Percentiles rank a stretch among this genome's conserved stretches.
phyloP scores from a whole-genome alignment of 2,113 vertebrate species.

The Prinia subflava region DNA sequence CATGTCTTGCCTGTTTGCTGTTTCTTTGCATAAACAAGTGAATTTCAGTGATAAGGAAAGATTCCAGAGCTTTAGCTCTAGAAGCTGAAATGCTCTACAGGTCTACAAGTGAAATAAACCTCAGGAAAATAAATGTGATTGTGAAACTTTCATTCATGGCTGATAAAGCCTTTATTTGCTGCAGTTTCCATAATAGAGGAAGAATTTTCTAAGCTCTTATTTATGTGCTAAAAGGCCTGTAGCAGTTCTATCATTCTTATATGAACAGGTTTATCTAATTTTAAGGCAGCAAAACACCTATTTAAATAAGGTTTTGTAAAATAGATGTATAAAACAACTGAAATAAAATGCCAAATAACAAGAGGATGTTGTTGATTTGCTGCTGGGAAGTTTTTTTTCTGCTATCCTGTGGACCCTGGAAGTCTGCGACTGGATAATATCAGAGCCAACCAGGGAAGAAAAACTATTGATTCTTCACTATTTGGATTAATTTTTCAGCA shows the following conservation, averaged over 20 bases:
- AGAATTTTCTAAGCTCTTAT: neutral
- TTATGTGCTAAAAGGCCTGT: neutral
- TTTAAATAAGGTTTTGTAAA: neutral
- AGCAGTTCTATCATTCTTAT: neutral
- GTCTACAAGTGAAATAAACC: neutral
- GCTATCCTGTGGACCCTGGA: neutral
- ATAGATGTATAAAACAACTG: neutral
- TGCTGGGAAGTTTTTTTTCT: neutral
- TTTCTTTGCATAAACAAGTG: neutral
- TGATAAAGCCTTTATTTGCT: neutral
- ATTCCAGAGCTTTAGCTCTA: neutral
- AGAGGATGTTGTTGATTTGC: neutral
- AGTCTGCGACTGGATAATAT: neutral
- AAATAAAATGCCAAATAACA: neutral
- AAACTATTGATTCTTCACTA: neutral
- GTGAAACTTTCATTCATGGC: neutral
- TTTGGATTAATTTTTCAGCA: neutral
- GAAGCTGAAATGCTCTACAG: neutral
- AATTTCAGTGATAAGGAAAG: neutral
- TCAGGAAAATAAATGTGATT: neutral
- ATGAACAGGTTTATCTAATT: neutral
- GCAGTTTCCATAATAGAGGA: neutral
- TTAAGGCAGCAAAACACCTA: neutral
- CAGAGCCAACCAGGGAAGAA: neutral
- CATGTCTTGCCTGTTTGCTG: neutral